A percentile compares a stretch with the other conserved stretches of the same genome.
These are phyloP conservation scores for Smittia aterrima DNA, from an alignment of 2,888 invertebrate species.

Conservation along the genomic window DNA sequence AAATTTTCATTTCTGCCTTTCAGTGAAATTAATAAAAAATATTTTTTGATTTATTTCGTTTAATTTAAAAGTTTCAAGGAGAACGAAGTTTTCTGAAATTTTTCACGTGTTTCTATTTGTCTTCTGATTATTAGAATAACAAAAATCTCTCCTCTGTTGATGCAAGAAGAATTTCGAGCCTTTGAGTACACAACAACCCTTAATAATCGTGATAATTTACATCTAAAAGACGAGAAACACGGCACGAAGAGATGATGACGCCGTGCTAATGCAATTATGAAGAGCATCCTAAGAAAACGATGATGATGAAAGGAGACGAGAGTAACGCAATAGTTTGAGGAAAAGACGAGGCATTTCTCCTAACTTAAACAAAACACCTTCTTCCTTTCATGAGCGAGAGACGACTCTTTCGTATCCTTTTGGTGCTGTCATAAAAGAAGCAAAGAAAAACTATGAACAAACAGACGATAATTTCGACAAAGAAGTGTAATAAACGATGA, in stretches of 20 bases:
- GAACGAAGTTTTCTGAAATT: conserved; percentile 1
- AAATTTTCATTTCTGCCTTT: too few relatives aligned
- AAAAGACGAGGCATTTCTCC: background rate
- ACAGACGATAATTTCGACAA: conserved; percentile 16
- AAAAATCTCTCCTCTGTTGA: background rate
- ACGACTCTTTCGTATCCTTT: conserved; percentile 30
- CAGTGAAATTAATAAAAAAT: too few relatives aligned
- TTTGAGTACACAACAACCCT: background rate
- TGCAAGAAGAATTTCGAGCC: conserved; percentile 1
- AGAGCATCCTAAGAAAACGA: conserved; percentile 25
- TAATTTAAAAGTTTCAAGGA: too few relatives aligned
- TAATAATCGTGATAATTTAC: background rate
- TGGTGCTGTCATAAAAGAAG: conserved; percentile 30
- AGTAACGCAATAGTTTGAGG: background rate
- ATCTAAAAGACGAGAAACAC: background rate
- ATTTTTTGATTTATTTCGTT: too few relatives aligned
- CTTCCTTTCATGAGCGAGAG: background rate
- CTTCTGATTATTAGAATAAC: conserved; percentile 28
- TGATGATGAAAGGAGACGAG: background rate
- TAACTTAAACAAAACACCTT: conserved; percentile 39
- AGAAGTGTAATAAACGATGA: conserved; percentile 37
- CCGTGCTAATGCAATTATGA: conserved; percentile 42
- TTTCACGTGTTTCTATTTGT: conserved; percentile 33
- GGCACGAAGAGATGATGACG: conserved; percentile 23
- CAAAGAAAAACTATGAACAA: conserved; percentile 7